phyloP scores from a whole-genome alignment of 2,888 invertebrate species.

The Pristionchus mayeri region DNA sequence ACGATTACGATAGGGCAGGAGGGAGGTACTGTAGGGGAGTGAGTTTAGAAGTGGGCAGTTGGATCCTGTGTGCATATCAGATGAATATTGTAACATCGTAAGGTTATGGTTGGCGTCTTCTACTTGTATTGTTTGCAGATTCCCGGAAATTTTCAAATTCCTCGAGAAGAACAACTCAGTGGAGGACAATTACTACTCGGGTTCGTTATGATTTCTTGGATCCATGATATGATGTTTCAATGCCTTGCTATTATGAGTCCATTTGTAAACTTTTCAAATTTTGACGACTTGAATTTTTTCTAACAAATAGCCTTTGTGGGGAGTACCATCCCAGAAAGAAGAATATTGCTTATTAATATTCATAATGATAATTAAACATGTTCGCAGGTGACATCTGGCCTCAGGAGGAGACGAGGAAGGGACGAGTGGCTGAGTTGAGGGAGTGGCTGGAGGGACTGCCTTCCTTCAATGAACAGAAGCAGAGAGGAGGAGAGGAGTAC shows the following conservation, averaged over 20 bases:
- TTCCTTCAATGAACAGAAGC: conserved; percentile 80
- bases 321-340: too few relatives aligned
- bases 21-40: conserved; percentile 63
- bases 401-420: conserved; percentile 52
- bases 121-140: conserved; percentile 79
- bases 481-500: conserved; percentile 84
- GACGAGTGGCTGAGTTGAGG: conserved; percentile 77
- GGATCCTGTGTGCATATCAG: background rate
- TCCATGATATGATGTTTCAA: background rate
- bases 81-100: background rate
- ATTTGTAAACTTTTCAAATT: background rate
- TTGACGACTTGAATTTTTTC: background rate
- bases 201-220: background rate
- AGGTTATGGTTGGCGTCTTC: background rate
- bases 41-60: too few relatives aligned
- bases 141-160: conserved; percentile 85
- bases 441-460: conserved; percentile 86
- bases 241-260: background rate
- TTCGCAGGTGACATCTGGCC: conserved; percentile 82
- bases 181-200: conserved; percentile 82
- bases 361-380: background rate
- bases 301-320: background rate
- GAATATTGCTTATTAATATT: too few relatives aligned
- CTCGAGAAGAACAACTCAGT: conserved; percentile 78
- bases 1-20: background rate